Base-by-base conservation (phyloP, 2,888 invertebrate species). In the Diadromus collaris region DNA sequence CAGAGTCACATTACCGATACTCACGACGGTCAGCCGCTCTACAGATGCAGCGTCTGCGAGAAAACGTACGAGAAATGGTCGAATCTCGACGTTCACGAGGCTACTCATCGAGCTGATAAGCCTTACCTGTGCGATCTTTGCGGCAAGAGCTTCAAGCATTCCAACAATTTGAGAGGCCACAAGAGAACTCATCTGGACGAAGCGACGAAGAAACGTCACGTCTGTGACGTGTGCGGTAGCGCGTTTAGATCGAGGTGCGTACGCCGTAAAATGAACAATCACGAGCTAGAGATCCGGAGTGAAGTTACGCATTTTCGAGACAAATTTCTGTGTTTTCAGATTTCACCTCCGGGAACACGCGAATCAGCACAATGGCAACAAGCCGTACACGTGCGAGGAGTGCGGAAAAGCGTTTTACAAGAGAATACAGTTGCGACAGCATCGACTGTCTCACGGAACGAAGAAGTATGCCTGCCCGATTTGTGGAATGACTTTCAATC, bases 331-430 rank as follows among this genome's bases (percentile, higher is more conserved):
- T 19, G 32, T 46, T 46, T 88, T 88, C 64, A 89, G 91, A 77
- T 92, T 91, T 83, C 92, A 92, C 81, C 88, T 92, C 29, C 90
- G 91, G 48, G 92, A 91, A 64, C 92, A 93, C 81, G 89, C 91
- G 88, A 90, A 91, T 72, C 88, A 90, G 10, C 92, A 92, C 80
- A 89, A 88, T 58, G 89, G 84, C 4, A 85, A 85, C 46, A 86
- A 84, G 60, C 90, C 90, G 0, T 91, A 90, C 76, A 78, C 85
- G 2, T 92, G 92, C 75, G 89, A 90, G 5, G 86, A 89, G 46
- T 92, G 92, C 81, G 88, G 86, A 3, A 92, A 92, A 83, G 86
- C 88, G 9, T 91, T 92, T 84, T 87, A 86, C 54, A 89, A 88
- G 71, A 85, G 89, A 61, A 88, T 89, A 64, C 90, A 90, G 81